Base-by-base conservation (phyloP, 2,888 invertebrate species). In the Lasioglossum calceatum region DNA sequence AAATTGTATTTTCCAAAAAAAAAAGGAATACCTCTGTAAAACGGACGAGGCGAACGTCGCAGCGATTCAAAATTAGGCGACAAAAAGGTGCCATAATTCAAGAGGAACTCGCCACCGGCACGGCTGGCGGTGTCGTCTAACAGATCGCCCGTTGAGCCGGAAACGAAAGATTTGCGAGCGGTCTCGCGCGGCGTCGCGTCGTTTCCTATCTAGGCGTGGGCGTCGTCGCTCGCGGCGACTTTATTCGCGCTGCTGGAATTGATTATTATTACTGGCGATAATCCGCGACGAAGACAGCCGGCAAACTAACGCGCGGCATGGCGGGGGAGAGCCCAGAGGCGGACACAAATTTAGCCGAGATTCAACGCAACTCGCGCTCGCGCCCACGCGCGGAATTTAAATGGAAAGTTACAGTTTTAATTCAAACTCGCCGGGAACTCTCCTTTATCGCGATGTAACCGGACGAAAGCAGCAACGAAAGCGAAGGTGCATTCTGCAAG, bases 141-240 rank as follows among this genome's bases (percentile, higher is more conserved):
- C 64, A 64, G 81, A 77, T 75, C 58, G 61, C 50, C 79, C 71
- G 88, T 81, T 82, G 84, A 89, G 83, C 90, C 90, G 91, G 90
- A 89, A 89, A 85, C 85, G 88, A 76, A 84, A 91, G 89, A 91
- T 89, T 91, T 91, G 89, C 91, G 77, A 87, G 83, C 71, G 67
- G 50, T 67, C 36, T 54, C 54, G 54, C 70, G 58, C 70, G 78
- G 78, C 50, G 61, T 74, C 82, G 78, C 50, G 61, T 74, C 82
- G 82, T 77, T 85, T 84, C 71, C 77, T 67, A 84, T 64, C 61
- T 32, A 79, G 42, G 67, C 75, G 88, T 89, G 44, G 86, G 81
- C 82, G 87, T 87, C 77, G 67, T 39, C 23, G 70, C 71, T 27
- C 73, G 19, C 47, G 47, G n/a, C 16, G 47, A 71, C 47, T 39